Percentiles rank a stretch among this genome's conserved stretches.
Conservation (phyloP, 1,140 invertebrate genomes). For the Bilobella aurantiaca region DNA sequence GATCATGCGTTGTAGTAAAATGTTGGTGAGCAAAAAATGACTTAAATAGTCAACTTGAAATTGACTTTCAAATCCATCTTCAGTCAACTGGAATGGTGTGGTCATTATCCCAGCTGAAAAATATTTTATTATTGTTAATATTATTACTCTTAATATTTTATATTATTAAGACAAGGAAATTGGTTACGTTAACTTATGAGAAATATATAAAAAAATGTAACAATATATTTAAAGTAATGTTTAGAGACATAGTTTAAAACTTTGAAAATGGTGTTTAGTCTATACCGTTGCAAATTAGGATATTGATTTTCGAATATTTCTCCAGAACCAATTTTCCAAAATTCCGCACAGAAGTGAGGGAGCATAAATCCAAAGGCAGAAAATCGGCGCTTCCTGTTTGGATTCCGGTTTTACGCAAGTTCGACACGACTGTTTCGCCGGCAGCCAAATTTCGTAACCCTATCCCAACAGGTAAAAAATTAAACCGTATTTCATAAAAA, state of each 20-base stretch:
- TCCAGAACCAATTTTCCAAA: slow-evolving; percentile 60
- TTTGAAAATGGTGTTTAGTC: no score
- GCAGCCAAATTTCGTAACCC: slow-evolving; percentile 50
- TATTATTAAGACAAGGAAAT: no score
- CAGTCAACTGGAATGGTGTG: slow-evolving; percentile 58
- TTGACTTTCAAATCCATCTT: slow-evolving; percentile 72
- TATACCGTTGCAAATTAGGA: slow-evolving; percentile 72
- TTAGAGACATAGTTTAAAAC: no score
- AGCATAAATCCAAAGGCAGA: slow-evolving; percentile 51
- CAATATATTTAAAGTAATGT: no score
- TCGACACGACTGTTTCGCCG: slow-evolving; percentile 47
- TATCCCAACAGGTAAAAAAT: no score
- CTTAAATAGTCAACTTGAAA: slow-evolving; percentile 75
- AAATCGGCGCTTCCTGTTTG: slow-evolving; percentile 42
- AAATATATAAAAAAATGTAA: no score
- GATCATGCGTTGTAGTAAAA: slow-evolving; percentile 60
- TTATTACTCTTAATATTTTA: background rate
- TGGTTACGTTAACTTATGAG: no score
- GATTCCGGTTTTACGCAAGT: slow-evolving; percentile 46
- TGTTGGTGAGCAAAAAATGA: slow-evolving; percentile 74
- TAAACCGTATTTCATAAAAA: background rate
- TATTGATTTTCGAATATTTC: slow-evolving; percentile 52
- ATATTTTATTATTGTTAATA: no score
- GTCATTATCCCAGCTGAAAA: slow-evolving; percentile 73
- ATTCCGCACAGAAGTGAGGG: slow-evolving; percentile 59